phyloP scores from a whole-genome alignment of 2,888 invertebrate genomes.

The Cheilosia vernalis region DNA sequence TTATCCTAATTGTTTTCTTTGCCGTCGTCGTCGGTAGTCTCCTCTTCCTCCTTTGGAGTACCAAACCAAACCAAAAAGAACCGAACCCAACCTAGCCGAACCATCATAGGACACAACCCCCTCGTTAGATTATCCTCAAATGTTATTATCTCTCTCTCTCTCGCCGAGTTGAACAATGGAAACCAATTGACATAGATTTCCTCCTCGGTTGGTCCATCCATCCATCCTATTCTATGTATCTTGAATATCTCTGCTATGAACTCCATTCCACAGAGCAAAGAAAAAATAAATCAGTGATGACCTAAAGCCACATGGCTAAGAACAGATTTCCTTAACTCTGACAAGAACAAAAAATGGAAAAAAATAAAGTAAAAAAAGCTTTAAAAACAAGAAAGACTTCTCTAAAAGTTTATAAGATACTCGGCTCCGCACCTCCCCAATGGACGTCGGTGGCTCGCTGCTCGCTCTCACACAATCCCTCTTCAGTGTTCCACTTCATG shows the following conservation, averaged over 20 bases:
- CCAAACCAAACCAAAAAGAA: background rate
- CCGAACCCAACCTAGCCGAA: background rate
- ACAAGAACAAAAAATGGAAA: slow-evolving; percentile 16
- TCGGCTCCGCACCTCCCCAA: slow-evolving; percentile 1
- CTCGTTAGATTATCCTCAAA: slow-evolving; percentile 32
- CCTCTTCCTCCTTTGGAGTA: background rate
- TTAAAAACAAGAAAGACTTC: slow-evolving; percentile 22
- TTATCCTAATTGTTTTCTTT: slow-evolving; percentile 70
- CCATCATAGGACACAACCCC: background rate
- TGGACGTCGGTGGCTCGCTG: background rate
- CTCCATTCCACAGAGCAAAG: slow-evolving; percentile 7
- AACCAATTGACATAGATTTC: slow-evolving; percentile 69
- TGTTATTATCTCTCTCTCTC: slow-evolving; percentile 13
- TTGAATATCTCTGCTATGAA: slow-evolving; percentile 42
- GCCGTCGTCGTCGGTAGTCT: background rate
- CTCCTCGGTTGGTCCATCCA: slow-evolving; percentile 10
- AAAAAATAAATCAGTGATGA: slow-evolving; percentile 53
- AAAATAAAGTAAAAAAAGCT: slow-evolving; percentile 10
- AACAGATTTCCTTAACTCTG: slow-evolving; percentile 64
- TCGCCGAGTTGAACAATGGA: slow-evolving; percentile 43
- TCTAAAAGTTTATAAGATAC: slow-evolving; percentile 58
- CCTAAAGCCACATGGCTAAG: slow-evolving; percentile 69
- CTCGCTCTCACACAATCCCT: slow-evolving; percentile 36
- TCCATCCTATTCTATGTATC: slow-evolving; percentile 8
- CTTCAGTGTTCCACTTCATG: slow-evolving; percentile 68